phyloP scores from a whole-genome alignment of 1,140 invertebrate species.

The Polyergus mexicanus region DNA sequence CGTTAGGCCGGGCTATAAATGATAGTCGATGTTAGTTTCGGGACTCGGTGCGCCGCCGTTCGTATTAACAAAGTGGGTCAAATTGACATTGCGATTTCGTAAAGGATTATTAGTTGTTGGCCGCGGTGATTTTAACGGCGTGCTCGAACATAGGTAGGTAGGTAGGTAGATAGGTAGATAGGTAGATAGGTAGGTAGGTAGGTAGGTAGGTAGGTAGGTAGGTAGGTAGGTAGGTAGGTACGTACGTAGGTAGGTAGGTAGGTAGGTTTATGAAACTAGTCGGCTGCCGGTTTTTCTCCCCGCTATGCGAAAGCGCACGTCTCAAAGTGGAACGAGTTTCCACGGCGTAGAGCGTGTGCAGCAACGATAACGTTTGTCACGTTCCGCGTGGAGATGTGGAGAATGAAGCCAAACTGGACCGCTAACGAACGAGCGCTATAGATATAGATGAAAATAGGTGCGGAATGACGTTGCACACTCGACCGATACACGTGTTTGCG shows the following conservation, averaged over 20 bases:
- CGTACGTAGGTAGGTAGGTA: constrained; percentile 50
- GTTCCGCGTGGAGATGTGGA: constrained; percentile 66
- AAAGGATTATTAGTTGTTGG: constrained; percentile 55
- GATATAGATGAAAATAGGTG: constrained; percentile 39
- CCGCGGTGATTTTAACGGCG: constrained; percentile 48
- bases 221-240: no score
- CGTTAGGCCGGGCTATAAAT: constrained; percentile 61
- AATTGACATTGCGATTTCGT: constrained; percentile 62
- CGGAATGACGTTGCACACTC: constrained; percentile 39
- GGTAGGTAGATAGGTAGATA: no score
- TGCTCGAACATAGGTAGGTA: constrained; percentile 42
- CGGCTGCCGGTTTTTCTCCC: constrained; percentile 59
- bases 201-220: no score
- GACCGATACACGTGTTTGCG: constrained; percentile 44
- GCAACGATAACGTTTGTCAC: constrained; percentile 77
- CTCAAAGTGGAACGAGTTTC: constrained; percentile 73
- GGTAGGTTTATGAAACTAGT: constrained; percentile 67
- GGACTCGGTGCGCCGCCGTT: background rate
- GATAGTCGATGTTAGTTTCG: constrained; percentile 54
- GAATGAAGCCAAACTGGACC: constrained; percentile 66
- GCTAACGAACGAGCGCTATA: constrained; percentile 69
- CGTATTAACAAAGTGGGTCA: constrained; percentile 51
- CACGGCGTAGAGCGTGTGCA: constrained; percentile 53
- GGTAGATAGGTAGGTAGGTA: no score
- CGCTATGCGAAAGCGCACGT: constrained; percentile 48